Percentiles rank a stretch among this genome's conserved stretches.
phyloP scores from a whole-genome alignment of 2,888 invertebrate species.

The Agriopis aurantiaria region DNA sequence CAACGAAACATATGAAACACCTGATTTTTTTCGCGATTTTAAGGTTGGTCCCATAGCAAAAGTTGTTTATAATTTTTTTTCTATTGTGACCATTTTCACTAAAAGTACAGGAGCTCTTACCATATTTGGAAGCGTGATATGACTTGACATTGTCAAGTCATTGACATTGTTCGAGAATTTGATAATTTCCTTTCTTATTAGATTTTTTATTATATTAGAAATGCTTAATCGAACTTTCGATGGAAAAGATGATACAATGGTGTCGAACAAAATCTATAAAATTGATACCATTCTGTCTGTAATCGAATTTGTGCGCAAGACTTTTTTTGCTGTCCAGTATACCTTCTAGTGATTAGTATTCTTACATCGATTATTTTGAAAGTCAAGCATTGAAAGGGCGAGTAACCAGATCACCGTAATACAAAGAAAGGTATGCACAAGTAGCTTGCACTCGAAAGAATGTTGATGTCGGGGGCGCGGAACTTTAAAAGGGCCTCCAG shows the following conservation, averaged over 20 bases:
- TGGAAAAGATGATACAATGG: background rate
- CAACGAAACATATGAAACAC: too few species aligned
- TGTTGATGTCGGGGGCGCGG: slow-evolving; percentile 57
- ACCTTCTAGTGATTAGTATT: background rate
- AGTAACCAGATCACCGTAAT: slow-evolving; percentile 43
- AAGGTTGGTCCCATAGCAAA: too few species aligned
- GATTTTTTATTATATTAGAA: background rate
- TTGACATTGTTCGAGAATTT: background rate
- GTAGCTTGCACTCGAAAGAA: slow-evolving; percentile 47
- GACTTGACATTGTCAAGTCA: slow-evolving; percentile 3
- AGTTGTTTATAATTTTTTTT: too few species aligned
- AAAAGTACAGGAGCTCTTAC: slow-evolving; percentile 37
- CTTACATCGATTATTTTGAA: slow-evolving; percentile 15
- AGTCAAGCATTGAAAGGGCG: slow-evolving; percentile 36
- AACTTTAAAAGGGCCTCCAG: slow-evolving; percentile 67
- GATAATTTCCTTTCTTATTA: background rate
- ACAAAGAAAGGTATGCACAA: slow-evolving; percentile 46
- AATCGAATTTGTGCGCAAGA: background rate
- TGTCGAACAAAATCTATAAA: too few species aligned
- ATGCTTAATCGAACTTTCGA: background rate
- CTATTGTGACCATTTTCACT: slow-evolving; percentile 38
- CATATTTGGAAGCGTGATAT: slow-evolving; percentile 23
- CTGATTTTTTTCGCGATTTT: too few species aligned
- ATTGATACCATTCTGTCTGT: too few species aligned
- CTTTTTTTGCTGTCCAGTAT: background rate